Base-by-base conservation (phyloP, 2,888 invertebrate genomes). In the Cataglyphis rosenhaueri region DNA sequence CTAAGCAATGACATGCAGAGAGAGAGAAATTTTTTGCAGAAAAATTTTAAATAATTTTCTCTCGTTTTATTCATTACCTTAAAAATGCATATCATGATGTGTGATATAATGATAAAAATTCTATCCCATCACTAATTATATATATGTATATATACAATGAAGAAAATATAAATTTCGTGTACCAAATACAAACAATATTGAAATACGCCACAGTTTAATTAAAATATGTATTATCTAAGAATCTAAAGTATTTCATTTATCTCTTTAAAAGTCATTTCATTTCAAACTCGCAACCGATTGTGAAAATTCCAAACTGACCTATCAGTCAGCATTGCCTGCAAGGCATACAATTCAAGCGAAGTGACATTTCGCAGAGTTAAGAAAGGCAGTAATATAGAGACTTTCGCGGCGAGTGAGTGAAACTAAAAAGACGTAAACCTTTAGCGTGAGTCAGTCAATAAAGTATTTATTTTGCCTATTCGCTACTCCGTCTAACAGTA, bases 401-500 rank as follows among this genome's bases (percentile, higher is more conserved):
- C 82, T 84, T 83, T 83, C 83, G 64, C 76, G 55, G 18, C 61
- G 29, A 62, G 55, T 61, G 78, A 81, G 71, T 68, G 59, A 74
- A 48, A 62, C 82, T 55, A 78, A 70, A 79, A 78, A 68, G 70
- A 65, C 81, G 84, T 84, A 83, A 87, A 87, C 83, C 87, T 81
- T 74, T 70, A 38, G 44, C 78, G 32, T 74, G 32, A 71, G 81
- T 52, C 44, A 76, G 68, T 57, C 76, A 74, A 87, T 87, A 81
- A 81, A 32, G 32, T 32, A 85, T 84, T 88, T 88, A 86, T 88
- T 85, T 88, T 85, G 74, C 74, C 65, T 73, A 84, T 83, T 75
- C 84, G 82, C 74, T 48, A 41, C 65, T 55, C 38, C 66, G 74
- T 85, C 85, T 85, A 87, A 88, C 86, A 84, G 87, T 84, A 87